These are phyloP conservation scores for Mimas tiliae DNA, from an alignment of 2,888 invertebrate genomes.

Conservation along the genomic window DNA sequence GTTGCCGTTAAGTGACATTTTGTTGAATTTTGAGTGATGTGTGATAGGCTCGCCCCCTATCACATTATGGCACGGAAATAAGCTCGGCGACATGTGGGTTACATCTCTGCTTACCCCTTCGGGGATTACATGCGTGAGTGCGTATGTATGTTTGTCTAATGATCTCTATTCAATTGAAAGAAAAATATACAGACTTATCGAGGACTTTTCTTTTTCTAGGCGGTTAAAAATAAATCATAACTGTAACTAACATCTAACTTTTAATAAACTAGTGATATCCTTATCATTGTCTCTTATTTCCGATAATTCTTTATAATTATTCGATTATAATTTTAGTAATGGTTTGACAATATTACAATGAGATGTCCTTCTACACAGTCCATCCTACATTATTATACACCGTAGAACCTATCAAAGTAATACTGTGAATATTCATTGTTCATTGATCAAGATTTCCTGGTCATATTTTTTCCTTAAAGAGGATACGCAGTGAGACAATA, in stretches of 20 bases:
- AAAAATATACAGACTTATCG: background rate
- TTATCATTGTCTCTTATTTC: background rate
- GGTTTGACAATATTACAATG: background rate
- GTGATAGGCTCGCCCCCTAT: too few relatives aligned
- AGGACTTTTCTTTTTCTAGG: too few relatives aligned
- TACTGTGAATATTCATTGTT: conserved; percentile 13
- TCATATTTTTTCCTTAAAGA: conserved; percentile 21
- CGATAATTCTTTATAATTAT: background rate
- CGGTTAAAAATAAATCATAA: background rate
- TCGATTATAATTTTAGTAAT: background rate
- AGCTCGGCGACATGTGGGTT: too few relatives aligned
- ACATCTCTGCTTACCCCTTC: too few relatives aligned
- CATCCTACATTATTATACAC: background rate
- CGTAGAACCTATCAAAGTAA: conserved; percentile 15
- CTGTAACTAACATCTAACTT: background rate
- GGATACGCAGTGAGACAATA: background rate
- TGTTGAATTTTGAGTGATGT: background rate
- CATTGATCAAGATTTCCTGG: conserved; percentile 12
- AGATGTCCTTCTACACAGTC: background rate
- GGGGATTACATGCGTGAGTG: too few relatives aligned
- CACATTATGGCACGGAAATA: too few relatives aligned
- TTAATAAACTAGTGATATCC: background rate
- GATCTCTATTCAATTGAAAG: background rate
- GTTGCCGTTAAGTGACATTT: conserved; percentile 15
- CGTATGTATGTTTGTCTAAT: background rate